These are phyloP conservation scores for Piaya cayana DNA, from an alignment of 2,113 vertebrate genomes.

Conservation along the genomic window DNA sequence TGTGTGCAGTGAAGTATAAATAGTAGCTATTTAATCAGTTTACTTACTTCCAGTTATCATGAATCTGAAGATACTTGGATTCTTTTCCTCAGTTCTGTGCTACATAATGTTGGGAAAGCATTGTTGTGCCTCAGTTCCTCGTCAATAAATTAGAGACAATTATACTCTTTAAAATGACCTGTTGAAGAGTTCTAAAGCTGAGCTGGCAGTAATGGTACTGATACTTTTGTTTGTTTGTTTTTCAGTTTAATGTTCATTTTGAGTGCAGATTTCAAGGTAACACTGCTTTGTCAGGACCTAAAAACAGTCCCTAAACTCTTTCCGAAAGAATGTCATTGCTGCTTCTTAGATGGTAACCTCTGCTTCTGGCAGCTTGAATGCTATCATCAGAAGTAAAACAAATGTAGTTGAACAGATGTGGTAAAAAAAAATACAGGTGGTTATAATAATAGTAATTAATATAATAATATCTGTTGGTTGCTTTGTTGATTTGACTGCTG, in stretches of 20 bases:
- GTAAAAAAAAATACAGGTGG: background rate
- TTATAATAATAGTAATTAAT: too few species aligned
- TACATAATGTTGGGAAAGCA: background rate
- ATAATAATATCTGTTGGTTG: background rate
- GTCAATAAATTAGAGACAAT: background rate
- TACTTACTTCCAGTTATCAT: background rate
- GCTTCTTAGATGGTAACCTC: background rate
- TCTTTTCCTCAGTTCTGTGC: background rate
- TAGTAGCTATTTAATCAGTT: background rate
- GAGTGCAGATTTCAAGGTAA: background rate
- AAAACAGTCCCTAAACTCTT: background rate
- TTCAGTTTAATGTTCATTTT: background rate
- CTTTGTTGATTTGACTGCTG: background rate
- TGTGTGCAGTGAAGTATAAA: background rate
- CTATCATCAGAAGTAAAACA: background rate
- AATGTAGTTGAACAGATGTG: background rate
- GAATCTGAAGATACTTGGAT: background rate
- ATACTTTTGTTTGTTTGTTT: background rate
- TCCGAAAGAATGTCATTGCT: background rate
- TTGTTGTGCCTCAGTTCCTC: background rate
- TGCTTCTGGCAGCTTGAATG: background rate
- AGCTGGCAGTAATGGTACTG: background rate
- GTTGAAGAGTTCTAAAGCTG: background rate
- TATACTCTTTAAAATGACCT: background rate
- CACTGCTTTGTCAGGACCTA: background rate